Percentiles rank a stretch among this genome's conserved stretches.
These are phyloP conservation scores for Sinocyclocheilus maitianheensis DNA, from an alignment of 2,113 vertebrate genomes.

Conservation along the genomic window DNA sequence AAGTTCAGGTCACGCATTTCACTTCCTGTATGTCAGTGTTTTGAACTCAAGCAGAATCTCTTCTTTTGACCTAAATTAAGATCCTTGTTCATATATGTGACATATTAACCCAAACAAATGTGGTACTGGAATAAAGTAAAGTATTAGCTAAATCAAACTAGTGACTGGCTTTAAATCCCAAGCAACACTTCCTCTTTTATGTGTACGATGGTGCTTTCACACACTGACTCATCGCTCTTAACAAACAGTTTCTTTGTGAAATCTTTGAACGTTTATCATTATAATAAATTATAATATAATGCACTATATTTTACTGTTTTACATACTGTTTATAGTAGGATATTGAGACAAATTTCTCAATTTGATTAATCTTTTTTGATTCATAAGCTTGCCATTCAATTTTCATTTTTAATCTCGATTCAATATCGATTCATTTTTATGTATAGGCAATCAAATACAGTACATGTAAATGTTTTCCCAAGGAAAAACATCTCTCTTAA, in stretches of 20 bases:
- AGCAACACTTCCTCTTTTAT: background rate
- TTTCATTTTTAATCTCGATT: no score
- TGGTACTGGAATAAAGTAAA: background rate
- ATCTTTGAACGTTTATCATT: background rate
- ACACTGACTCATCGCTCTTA: background rate
- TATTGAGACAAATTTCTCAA: no score
- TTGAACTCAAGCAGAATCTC: constrained; percentile 12
- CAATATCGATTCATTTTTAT: no score
- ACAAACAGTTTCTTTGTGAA: background rate
- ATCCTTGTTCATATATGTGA: background rate
- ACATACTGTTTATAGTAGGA: no score
- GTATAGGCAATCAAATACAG: no score
- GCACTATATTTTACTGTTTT: background rate
- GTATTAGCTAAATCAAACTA: background rate
- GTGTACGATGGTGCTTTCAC: background rate
- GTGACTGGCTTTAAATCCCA: background rate
- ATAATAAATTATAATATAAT: background rate
- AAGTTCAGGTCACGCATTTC: constrained; percentile 31
- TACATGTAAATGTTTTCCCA: no score
- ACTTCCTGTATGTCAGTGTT: constrained; percentile 26
- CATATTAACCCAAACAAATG: background rate
- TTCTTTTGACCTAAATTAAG: background rate
- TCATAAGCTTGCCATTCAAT: no score
- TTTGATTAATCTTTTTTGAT: no score
- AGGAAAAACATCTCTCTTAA: no score